A percentile compares a stretch with the other conserved stretches of the same genome.
Evolutionary conservation across 2,888 invertebrate genomes (phyloP).

Genomic region (Iphiclides podalirius): DNA sequence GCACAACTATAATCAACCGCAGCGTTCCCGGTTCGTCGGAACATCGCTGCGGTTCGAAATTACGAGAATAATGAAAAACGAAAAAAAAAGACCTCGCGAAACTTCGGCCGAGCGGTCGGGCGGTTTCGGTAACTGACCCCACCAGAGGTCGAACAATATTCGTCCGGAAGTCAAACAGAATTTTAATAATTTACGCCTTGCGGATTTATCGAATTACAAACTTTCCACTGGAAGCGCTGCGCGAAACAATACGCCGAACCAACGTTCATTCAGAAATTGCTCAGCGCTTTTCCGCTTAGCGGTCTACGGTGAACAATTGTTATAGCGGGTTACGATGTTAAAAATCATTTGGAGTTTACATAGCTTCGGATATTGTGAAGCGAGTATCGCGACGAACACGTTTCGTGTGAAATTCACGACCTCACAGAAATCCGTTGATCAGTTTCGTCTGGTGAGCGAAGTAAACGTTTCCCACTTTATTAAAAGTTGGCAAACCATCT

Average conservation of each 20-base stretch:
- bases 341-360: too few relatives aligned
- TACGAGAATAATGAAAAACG: neutral
- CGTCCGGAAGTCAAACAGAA: neutral
- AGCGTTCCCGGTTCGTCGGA: constrained; percentile 1
- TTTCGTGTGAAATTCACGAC: too few relatives aligned
- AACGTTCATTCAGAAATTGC: neutral
- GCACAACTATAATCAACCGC: constrained; percentile 2
- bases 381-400: too few relatives aligned
- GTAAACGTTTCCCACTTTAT: too few relatives aligned
- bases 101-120: neutral
- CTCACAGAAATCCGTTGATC: too few relatives aligned
- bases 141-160: neutral
- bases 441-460: too few relatives aligned
- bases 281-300: too few relatives aligned
- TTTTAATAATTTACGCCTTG: neutral
- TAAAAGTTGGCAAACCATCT: too few relatives aligned
- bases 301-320: too few relatives aligned
- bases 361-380: too few relatives aligned
- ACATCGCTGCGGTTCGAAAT: constrained; percentile 8
- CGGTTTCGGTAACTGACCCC: neutral
- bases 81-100: constrained; percentile 2
- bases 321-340: too few relatives aligned
- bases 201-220: neutral
- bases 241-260: neutral
- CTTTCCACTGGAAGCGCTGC: neutral